A percentile compares a stretch with the other conserved stretches of the same genome.
These are phyloP conservation scores for Lates japonicus DNA, from an alignment of 2,797 vertebrate species.

Conservation along the genomic window DNA sequence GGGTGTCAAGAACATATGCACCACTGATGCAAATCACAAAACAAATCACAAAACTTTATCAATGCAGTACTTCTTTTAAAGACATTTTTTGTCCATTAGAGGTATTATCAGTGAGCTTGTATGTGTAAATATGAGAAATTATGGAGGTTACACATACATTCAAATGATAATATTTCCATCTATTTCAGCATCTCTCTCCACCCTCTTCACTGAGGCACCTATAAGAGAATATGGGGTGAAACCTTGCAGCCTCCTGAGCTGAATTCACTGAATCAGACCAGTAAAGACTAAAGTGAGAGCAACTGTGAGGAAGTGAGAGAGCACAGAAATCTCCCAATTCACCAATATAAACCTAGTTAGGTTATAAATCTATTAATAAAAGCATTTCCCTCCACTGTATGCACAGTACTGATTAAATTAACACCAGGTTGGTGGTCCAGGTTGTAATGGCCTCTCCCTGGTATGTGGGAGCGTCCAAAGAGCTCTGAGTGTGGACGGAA, in stretches of 20 bases:
- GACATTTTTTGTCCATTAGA: not conserved
- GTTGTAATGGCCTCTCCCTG: not conserved
- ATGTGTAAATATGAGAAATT: no score
- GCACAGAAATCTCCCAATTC: not conserved
- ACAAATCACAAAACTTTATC: not conserved
- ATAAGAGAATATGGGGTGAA: not conserved
- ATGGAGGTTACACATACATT: not conserved
- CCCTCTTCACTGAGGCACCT: no score
- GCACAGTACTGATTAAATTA: slow-evolving; percentile 4
- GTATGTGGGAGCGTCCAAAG: slow-evolving; percentile 1
- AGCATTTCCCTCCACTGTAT: not conserved
- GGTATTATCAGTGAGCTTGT: no score
- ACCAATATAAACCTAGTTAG: not conserved
- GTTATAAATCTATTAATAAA: not conserved
- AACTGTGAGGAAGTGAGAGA: slow-evolving; percentile 2
- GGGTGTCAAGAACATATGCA: not conserved
- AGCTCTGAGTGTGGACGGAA: not conserved
- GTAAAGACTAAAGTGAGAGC: not conserved
- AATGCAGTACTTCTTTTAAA: not conserved
- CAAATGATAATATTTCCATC: not conserved
- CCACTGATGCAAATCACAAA: not conserved
- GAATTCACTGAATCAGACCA: not conserved
- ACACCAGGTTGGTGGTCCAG: slow-evolving; percentile 11
- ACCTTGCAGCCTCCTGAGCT: not conserved
- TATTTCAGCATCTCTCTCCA: not conserved